Conservation (phyloP, 2,113 vertebrate genomes). For the Empidonax alnorum region DNA sequence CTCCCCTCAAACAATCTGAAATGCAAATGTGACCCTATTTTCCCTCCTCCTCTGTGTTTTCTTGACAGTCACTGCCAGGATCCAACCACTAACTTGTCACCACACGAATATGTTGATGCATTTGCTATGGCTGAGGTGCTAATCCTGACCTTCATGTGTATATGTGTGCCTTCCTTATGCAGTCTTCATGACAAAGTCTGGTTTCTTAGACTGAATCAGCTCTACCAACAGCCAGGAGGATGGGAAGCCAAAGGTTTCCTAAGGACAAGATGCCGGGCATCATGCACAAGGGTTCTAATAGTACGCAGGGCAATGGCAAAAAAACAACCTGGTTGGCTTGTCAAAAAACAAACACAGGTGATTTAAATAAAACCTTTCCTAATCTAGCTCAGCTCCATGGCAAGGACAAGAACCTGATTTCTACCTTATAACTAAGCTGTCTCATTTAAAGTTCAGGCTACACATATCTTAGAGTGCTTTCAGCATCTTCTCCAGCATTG, state of each 20-base stretch:
- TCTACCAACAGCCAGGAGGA: neutral
- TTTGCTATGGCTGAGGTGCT: neutral
- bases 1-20: conserved; percentile 34
- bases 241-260: neutral
- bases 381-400: neutral
- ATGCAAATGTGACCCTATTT: conserved; percentile 13
- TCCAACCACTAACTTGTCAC: neutral
- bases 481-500: neutral
- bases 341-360: neutral
- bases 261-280: neutral
- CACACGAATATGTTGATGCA: neutral
- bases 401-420: neutral
- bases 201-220: neutral
- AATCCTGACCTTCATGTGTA: neutral
- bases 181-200: neutral
- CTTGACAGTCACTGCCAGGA: neutral
- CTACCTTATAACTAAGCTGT: neutral
- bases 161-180: fast-evolving
- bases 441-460: neutral
- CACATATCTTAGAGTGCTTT: neutral
- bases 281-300: neutral
- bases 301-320: fast-evolving
- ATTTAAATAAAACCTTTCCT: neutral
- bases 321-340: neutral
- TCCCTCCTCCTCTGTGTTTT: conserved; percentile 14